A percentile compares a stretch with the other conserved stretches of the same genome.
Evolutionary conservation across 1,140 invertebrate genomes (phyloP).

Genomic region (Hypothenemus hampei): DNA sequence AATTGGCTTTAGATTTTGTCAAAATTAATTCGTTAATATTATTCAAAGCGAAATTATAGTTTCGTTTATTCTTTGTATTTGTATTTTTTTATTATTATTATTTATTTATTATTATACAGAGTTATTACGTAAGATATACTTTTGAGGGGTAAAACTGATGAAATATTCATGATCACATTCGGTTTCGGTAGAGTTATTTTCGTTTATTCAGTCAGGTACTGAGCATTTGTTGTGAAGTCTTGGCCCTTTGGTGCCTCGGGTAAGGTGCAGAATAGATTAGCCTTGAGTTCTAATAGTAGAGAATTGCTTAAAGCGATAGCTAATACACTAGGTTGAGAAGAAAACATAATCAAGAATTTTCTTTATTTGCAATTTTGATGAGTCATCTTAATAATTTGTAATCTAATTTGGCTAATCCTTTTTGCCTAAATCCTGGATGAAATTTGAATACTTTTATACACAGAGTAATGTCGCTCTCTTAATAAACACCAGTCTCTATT

Average conservation of each 20-base stretch:
- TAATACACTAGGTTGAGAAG: too few species aligned
- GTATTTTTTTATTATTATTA: background rate
- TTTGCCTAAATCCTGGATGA: background rate
- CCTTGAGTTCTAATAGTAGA: too few species aligned
- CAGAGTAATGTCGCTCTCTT: background rate
- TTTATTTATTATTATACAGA: too few species aligned
- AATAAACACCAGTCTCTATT: background rate
- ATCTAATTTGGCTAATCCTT: background rate
- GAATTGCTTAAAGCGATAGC: too few species aligned
- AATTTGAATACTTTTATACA: background rate
- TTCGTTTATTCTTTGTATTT: background rate
- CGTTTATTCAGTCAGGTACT: too few species aligned
- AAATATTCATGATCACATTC: too few species aligned
- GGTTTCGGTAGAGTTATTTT: too few species aligned
- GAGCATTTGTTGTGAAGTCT: too few species aligned
- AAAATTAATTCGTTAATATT: background rate
- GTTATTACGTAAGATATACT: too few species aligned
- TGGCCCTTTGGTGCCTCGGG: too few species aligned
- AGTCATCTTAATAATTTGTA: background rate
- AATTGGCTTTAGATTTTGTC: background rate
- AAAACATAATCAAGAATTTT: too few species aligned
- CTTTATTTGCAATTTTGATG: background rate
- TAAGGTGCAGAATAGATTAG: background rate
- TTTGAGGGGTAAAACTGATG: too few species aligned
- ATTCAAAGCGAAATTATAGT: background rate